phyloP scores from a whole-genome alignment of 2,888 invertebrate species.

The Trichopoda pennipes region DNA sequence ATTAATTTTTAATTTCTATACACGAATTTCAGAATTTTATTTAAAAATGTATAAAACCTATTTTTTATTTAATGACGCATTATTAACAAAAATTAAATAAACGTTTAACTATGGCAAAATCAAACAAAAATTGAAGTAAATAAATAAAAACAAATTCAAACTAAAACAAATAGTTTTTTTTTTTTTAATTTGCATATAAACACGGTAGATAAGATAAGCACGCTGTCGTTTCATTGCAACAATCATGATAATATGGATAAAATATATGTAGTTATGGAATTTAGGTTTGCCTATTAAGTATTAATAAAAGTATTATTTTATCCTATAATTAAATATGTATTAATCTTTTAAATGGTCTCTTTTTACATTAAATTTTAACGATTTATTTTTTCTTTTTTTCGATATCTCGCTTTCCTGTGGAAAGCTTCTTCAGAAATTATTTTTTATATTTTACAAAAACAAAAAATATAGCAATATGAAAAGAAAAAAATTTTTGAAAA shows the following conservation, averaged over 20 bases:
- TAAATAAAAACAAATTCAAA: background rate
- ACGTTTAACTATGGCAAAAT: slow-evolving; percentile 14
- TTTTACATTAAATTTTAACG: too few species aligned
- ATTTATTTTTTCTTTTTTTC: too few species aligned
- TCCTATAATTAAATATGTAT: too few species aligned
- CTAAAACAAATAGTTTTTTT: slow-evolving; percentile 3
- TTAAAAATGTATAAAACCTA: slow-evolving; percentile 29
- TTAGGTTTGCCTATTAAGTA: too few species aligned
- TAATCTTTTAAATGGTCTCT: too few species aligned
- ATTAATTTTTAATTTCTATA: slow-evolving; percentile 59
- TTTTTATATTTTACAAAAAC: too few species aligned
- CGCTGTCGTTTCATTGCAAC: background rate
- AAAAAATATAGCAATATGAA: too few species aligned
- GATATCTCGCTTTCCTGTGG: too few species aligned
- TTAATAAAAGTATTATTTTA: too few species aligned
- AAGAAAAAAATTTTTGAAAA: too few species aligned
- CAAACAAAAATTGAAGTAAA: too few species aligned
- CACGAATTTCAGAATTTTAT: slow-evolving; percentile 47
- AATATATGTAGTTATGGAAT: background rate
- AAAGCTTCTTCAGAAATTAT: too few species aligned
- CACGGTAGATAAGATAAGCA: slow-evolving; percentile 15
- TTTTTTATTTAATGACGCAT: slow-evolving; percentile 39
- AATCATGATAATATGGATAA: background rate
- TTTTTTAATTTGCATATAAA: slow-evolving; percentile 45
- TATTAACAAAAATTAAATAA: slow-evolving; percentile 46